Base-by-base conservation (phyloP, 2,888 invertebrate genomes). In the Acanthosepion esculentum region DNA sequence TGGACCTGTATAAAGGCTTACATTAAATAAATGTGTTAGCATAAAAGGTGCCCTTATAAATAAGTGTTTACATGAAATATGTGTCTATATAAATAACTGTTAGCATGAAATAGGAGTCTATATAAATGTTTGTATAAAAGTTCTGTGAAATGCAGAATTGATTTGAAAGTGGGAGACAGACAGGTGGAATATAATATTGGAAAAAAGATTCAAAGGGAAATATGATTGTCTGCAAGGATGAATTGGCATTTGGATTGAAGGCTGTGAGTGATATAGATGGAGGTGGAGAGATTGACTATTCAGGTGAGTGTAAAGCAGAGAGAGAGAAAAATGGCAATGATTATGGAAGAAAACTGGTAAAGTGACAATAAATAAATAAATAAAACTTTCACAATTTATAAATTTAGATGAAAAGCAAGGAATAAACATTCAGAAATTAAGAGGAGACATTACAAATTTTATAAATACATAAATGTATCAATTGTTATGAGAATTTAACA, bases 191-290 rank as follows among this genome's bases (percentile, higher is more conserved):
- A 78, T n/a, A 33, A 78, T 78, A 78, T 78, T n/a, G 78, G 78
- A 33, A 78, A 78, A n/a, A 78, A n/a, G n/a, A n/a, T 78, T n/a
- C n/a, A 78, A 78, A 64, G 26, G 78, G 10, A n/a, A 78, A 78
- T 78, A 78, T 78, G 78, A 78, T 78, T 78, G 78, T 78, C 78
- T 78, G 78, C 78, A 78, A 78, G n/a, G 78, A 78, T n/a, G 78
- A 78, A 78, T 78, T n/a, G n/a, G 78, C n/a, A 78, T 78, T 78
- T n/a, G 12, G 33, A n/a, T 78, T 3, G 78, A 78, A 78, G 15
- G 33, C 10, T 78, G 78, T n/a, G 78, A n/a, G 26, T 26, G 64
- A 64, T 29, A 78, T 23, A 59, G 20, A 2, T 20, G 59, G 3
- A 23, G 20, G 59, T 20, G 59, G 23, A 5, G 3, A 59, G 59